phyloP scores from a whole-genome alignment of 1,140 invertebrate genomes.

The Maniola jurtina region DNA sequence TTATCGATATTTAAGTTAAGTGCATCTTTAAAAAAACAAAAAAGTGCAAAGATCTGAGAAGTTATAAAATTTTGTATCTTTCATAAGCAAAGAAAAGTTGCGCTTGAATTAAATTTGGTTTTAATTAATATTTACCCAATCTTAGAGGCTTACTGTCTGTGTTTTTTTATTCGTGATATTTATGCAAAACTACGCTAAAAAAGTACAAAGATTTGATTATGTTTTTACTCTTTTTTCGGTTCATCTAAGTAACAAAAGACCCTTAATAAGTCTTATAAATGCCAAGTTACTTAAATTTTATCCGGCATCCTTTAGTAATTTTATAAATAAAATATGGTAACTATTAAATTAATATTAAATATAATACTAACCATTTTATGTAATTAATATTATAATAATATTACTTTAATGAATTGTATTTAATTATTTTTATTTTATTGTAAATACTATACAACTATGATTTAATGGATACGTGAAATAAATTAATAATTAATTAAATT shows the following conservation, averaged over 20 bases:
- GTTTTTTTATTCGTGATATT: conserved; percentile 15
- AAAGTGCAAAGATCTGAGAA: no score
- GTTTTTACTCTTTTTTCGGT: not conserved
- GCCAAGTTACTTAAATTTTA: conserved; percentile 41
- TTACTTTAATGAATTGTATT: conserved; percentile 35
- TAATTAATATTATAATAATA: conserved; percentile 30
- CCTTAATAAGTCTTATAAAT: conserved; percentile 12
- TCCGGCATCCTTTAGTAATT: conserved; percentile 15
- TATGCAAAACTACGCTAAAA: not conserved
- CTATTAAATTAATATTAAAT: conserved; percentile 2
- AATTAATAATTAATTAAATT: conserved; percentile 28
- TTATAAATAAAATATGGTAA: not conserved
- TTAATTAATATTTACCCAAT: conserved; percentile 9
- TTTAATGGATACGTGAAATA: conserved; percentile 20
- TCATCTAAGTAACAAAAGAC: conserved; percentile 16
- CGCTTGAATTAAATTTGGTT: not conserved
- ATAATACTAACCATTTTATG: conserved; percentile 13
- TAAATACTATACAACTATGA: conserved; percentile 37
- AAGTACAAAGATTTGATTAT: conserved; percentile 23
- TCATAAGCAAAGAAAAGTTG: no score
- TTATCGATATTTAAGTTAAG: no score
- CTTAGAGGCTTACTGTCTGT: conserved; percentile 20
- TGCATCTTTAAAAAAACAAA: no score
- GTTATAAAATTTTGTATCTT: no score
- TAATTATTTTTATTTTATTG: conserved; percentile 39